Conservation (phyloP, 2,113 vertebrate genomes). For the Eleginops maclovinus region DNA sequence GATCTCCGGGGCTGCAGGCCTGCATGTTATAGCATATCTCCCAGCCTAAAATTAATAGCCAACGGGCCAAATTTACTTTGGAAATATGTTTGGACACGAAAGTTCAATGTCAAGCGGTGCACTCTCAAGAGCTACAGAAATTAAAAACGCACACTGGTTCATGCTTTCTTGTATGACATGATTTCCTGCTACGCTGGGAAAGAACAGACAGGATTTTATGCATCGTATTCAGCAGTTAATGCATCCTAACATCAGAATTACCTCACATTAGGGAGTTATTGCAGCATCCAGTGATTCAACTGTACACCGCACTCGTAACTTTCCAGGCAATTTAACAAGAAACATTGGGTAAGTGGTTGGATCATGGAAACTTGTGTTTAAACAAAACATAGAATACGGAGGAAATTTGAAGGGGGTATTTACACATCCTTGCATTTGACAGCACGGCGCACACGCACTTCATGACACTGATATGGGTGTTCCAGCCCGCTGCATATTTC, state of each 20-base stretch:
- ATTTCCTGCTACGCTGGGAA: conserved; percentile 48
- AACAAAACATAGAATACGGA: conserved; percentile 40
- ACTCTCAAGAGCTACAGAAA: conserved; percentile 49
- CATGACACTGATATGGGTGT: conserved; percentile 60
- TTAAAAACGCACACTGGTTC: conserved; percentile 32
- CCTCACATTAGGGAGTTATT: conserved; percentile 61
- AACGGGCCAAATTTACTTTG: conserved; percentile 61
- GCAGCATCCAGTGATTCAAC: conserved; percentile 48
- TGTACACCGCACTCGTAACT: conserved; percentile 40
- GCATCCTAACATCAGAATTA: conserved; percentile 59
- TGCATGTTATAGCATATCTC: conserved; percentile 72
- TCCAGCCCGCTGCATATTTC: conserved; percentile 62
- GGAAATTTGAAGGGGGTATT: conserved; percentile 16
- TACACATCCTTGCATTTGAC: conserved; percentile 44
- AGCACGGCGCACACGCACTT: conserved; percentile 17
- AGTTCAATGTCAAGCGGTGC: conserved; percentile 27
- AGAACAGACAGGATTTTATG: conserved; percentile 36
- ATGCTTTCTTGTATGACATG: conserved; percentile 29
- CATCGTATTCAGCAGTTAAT: conserved; percentile 56
- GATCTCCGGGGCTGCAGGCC: conserved; percentile 62
- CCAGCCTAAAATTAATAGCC: conserved; percentile 72
- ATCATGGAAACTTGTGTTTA: conserved; percentile 59
- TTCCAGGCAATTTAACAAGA: conserved; percentile 56
- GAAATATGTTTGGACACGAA: conserved; percentile 71
- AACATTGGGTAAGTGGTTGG: conserved; percentile 28